These are phyloP conservation scores for Antitype chi DNA, from an alignment of 2,888 invertebrate species.

Conservation along the genomic window DNA sequence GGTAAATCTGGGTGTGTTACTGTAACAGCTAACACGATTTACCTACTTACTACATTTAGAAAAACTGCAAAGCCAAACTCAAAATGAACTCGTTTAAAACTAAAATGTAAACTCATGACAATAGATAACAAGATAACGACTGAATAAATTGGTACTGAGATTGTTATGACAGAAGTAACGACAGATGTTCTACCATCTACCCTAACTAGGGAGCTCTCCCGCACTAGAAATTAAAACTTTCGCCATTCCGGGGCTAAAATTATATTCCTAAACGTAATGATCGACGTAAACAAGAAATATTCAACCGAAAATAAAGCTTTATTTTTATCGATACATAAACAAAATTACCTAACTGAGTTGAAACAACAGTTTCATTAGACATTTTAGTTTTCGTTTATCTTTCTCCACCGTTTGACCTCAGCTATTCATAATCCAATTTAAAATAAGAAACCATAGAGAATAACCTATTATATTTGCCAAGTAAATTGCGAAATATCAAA, in stretches of 20 bases:
- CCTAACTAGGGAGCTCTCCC: constrained; percentile 18
- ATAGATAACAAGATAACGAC: constrained; percentile 37
- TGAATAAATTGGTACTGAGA: constrained; percentile 43
- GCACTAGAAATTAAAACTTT: constrained; percentile 70
- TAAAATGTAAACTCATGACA: constrained; percentile 23
- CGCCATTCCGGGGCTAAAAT: constrained; percentile 60
- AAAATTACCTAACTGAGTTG: constrained; percentile 9
- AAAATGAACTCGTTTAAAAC: constrained; percentile 5
- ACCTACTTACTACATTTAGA: background rate
- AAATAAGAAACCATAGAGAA: constrained; percentile 43
- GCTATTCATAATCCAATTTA: constrained; percentile 56
- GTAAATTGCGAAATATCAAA: constrained; percentile 44
- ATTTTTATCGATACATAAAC: constrained; percentile 20
- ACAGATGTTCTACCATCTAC: constrained; percentile 48
- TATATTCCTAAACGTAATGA: constrained; percentile 54
- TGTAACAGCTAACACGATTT: background rate
- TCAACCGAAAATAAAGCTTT: constrained; percentile 21
- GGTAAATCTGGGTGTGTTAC: background rate
- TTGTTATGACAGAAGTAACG: constrained; percentile 48
- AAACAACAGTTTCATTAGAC: constrained; percentile 18
- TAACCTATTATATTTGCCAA: constrained; percentile 42
- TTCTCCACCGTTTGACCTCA: constrained; percentile 30
- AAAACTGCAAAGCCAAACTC: background rate
- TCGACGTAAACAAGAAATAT: constrained; percentile 45
- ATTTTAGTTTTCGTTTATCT: constrained; percentile 17